Conservation (phyloP, 2,888 invertebrate genomes). For the Drosophila tanythrix region DNA sequence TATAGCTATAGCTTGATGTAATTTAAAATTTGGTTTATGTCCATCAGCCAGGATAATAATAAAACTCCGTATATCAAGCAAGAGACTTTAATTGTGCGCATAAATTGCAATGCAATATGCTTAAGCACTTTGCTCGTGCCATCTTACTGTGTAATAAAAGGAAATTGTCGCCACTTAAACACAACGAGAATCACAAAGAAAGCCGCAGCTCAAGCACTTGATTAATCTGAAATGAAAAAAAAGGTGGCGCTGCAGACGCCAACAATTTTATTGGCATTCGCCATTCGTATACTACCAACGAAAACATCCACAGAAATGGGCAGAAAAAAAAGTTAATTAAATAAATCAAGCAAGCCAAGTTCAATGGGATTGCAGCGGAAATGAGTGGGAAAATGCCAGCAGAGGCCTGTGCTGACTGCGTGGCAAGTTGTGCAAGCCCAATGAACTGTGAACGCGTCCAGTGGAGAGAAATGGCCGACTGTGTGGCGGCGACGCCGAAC, state of each 20-base stretch:
- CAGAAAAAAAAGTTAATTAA: conserved; percentile 67
- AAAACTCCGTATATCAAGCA: conserved; percentile 1
- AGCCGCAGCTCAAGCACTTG: conserved; percentile 35
- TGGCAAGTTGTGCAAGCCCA: conserved; percentile 43
- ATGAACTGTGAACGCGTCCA: conserved; percentile 68
- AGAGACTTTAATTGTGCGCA: conserved; percentile 26
- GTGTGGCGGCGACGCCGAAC: conserved; percentile 35
- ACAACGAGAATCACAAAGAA: conserved; percentile 56
- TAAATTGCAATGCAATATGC: conserved; percentile 56
- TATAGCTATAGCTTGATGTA: no score
- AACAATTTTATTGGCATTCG: conserved; percentile 55
- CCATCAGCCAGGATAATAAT: conserved; percentile 3
- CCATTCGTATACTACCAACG: conserved; percentile 1
- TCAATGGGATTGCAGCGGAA: conserved; percentile 79
- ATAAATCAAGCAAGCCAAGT: conserved; percentile 78
- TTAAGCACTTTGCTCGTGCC: background rate
- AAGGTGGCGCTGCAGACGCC: conserved; percentile 34
- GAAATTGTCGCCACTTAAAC: conserved; percentile 61
- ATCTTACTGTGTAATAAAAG: conserved; percentile 30
- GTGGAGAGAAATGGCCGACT: conserved; percentile 43
- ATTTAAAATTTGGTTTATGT: background rate
- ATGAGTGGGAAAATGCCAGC: conserved; percentile 74
- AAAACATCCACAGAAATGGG: background rate
- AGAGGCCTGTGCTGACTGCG: conserved; percentile 3
- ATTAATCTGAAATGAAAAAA: conserved; percentile 35